phyloP scores from a whole-genome alignment of 2,888 invertebrate genomes.

The Yponomeuta plumbellus region DNA sequence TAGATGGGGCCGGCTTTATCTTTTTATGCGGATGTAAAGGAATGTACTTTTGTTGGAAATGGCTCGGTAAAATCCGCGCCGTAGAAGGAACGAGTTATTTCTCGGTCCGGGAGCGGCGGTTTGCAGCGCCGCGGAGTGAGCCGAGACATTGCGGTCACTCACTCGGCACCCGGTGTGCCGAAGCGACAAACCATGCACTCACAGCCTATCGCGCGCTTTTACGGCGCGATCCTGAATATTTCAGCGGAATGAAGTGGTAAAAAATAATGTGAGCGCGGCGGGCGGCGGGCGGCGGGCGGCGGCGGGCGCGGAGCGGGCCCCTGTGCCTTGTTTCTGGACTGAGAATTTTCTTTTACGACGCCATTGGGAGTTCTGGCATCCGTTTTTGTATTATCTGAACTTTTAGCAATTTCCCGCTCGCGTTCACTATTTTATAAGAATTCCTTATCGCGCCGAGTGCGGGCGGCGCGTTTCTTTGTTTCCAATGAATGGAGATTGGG shows the following conservation, averaged over 20 bases:
- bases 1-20: not conserved
- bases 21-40: not conserved
- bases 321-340: conserved; percentile 10
- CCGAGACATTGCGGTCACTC: not conserved
- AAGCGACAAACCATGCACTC: not conserved
- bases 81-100: not conserved
- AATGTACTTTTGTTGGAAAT: not conserved
- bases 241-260: conserved; percentile 14
- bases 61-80: not conserved
- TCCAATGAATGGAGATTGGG: not conserved
- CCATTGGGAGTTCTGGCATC: conserved; percentile 16
- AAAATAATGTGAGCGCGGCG: conserved; percentile 11
- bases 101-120: no score
- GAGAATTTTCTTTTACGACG: conserved; percentile 14
- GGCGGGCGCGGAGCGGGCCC: not conserved
- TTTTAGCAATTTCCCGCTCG: conserved; percentile 15
- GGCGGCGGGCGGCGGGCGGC: not conserved
- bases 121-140: no score
- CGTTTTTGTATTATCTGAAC: conserved; percentile 16
- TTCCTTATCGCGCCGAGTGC: not conserved
- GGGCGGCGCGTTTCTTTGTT: conserved; percentile 1
- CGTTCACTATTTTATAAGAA: conserved; percentile 13
- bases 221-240: conserved; percentile 15
- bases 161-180: not conserved
- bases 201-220: conserved; percentile 11